A percentile compares a stretch with the other conserved stretches of the same genome.
Evolutionary conservation across 2,888 invertebrate species (phyloP).

Genomic region (Eubasilissa splendida): DNA sequence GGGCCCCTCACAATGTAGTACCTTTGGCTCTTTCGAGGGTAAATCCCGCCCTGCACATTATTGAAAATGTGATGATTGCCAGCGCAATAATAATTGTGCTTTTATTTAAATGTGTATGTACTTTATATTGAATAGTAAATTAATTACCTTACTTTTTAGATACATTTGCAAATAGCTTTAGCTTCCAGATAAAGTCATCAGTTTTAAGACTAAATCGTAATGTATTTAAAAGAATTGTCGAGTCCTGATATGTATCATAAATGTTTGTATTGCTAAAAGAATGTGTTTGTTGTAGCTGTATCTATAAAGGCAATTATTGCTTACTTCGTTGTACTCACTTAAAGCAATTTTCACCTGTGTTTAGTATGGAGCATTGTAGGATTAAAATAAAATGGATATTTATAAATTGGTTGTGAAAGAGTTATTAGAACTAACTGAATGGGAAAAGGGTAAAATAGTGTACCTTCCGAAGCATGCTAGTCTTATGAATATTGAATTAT

Average conservation of each 20-base stretch:
- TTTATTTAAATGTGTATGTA: too few species aligned
- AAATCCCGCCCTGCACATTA: too few species aligned
- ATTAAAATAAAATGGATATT: constrained; percentile 40
- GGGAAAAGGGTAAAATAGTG: constrained; percentile 53
- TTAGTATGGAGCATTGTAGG: constrained; percentile 17
- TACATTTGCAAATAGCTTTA: too few species aligned
- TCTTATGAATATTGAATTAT: constrained; percentile 53
- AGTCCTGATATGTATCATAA: constrained; percentile 11
- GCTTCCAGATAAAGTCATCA: neutral
- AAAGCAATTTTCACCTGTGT: constrained; percentile 8
- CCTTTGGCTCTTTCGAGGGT: too few species aligned
- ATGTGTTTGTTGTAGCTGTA: constrained; percentile 17
- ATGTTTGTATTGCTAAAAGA: constrained; percentile 15
- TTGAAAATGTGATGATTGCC: too few species aligned
- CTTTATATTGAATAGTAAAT: too few species aligned
- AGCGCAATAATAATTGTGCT: too few species aligned
- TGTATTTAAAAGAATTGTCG: constrained; percentile 21
- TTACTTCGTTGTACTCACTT: neutral
- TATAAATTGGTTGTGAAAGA: constrained; percentile 54
- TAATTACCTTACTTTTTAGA: too few species aligned
- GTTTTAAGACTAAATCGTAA: constrained; percentile 2
- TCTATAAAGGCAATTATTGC: constrained; percentile 1
- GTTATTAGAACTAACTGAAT: constrained; percentile 51
- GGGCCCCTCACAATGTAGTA: too few species aligned
- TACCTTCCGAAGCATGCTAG: constrained; percentile 55